Evolutionary conservation across 2,113 vertebrate species (phyloP), one percentile per base, ranked within the genome.

Genomic region (Perca schrenkii): DNA sequence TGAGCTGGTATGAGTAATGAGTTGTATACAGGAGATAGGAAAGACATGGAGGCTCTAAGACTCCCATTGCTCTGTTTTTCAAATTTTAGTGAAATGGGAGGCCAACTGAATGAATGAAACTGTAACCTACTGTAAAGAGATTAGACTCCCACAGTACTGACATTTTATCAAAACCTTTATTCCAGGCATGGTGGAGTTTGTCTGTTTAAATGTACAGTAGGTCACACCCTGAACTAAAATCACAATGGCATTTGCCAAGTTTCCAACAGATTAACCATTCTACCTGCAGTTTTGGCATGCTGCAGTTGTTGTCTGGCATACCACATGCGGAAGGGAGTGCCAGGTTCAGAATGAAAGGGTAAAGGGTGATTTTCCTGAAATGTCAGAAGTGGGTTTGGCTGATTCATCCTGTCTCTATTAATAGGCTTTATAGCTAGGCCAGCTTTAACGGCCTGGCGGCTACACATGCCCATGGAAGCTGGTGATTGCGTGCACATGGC

Each of bases 301-400:
- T 4, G 1, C 67, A 65, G 40, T 65, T 67, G 25, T 67, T 77
- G 69, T 74, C 83, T 90, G 86, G 87, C 88, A 82, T 25, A 78
- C n/a, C 72, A 79, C 70, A 74, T 53, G 64, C 63, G 72, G 67
- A 88, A 84, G 83, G 88, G 83, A 84, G 88, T 88, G 87, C 85
- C 89, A 86, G 73, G 53, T 36, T 77, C 71, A 74, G 76, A 90
- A 88, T 89, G 69, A 91, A 91, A 87, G 84, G 84, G 78, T 84
- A 89, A 88, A 82, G 77, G 85, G 89, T 85, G 89, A 93, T 92
- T 94, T 93, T 85, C 85, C 61, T 85, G 80, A 88, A 86, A 83
- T 90, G 85, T 87, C 88, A 91, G 77, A 87, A 87, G 89, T 88
- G 87, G 84, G 79, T 91, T 89, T 91, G 90, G 82, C 84, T 77